Base-by-base conservation (phyloP, 2,113 vertebrate species). In the Paramormyrops kingsleyae region DNA sequence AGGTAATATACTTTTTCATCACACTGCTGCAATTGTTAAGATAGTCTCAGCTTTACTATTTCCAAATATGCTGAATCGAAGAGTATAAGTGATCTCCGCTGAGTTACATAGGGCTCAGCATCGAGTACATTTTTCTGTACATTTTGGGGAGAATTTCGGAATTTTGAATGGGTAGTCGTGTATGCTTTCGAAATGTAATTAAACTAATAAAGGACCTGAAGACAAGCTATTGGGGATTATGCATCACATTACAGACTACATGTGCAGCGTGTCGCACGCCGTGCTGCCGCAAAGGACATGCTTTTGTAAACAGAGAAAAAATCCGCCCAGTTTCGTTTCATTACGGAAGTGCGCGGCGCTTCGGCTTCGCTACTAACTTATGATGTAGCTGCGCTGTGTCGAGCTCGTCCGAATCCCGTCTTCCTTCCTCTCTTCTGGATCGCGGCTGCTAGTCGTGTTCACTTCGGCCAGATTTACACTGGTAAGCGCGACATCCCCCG, bases 321-420 rank as follows among this genome's bases (percentile, higher is more conserved):
- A 89, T 92, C 53, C 90, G 88, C 46, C 88, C 35, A 90, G 56
- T 8, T 86, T 94, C 89, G 91, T 31, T 52, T 90, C 94, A 92
- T 93, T 59, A 90, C 94, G 94, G 95, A 95, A 95, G 83, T 84
- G 83, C 83, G 83, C 83, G 83, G 35, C 83, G 83, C 24, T 21
- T 39, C 21, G 83, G 39, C 83, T 84, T 3, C 19, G 83, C 80
- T 35, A 24, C 39, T 42, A 17, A 47, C 35, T 80, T 80, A 17
- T 84, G 83, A 84, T 84, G 83, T 84, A 44, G 83, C 44, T 84
- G 83, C 9, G 83, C 83, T 12, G 83, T 21, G 17, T 39, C 39
- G 4, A 83, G 2, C 10, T 21, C 44, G 10, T 47, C 44, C 44
- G 7, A 84, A 47, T 84, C 83, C 44, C 19, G 44, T 84, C 44